A percentile compares a stretch with the other conserved stretches of the same genome.
phyloP scores from a whole-genome alignment of 2,888 invertebrate species.

The Agrilus biguttatus region DNA sequence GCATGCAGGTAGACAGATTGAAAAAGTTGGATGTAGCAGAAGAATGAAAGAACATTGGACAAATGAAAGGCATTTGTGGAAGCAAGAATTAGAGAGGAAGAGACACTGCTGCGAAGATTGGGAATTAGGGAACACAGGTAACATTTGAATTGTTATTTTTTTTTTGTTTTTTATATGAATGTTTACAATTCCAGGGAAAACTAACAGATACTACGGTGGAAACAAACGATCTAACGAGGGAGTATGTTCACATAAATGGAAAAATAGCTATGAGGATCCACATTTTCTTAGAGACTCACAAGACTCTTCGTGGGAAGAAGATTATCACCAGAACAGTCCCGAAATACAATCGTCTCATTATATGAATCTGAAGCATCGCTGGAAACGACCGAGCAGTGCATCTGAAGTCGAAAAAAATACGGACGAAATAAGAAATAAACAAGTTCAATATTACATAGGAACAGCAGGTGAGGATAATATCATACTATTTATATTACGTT shows the following conservation, averaged over 20 bases:
- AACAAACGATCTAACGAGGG: background rate
- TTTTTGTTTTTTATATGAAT: constrained; percentile 9
- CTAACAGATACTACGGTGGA: background rate
- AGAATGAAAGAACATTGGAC: constrained; percentile 22
- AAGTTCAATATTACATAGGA: constrained; percentile 14
- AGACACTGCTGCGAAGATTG: constrained; percentile 36
- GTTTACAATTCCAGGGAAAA: constrained; percentile 1
- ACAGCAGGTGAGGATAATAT: constrained; percentile 3
- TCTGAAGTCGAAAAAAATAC: constrained; percentile 39
- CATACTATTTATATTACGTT: no score
- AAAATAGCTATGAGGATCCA: constrained; percentile 30
- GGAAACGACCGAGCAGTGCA: constrained; percentile 44
- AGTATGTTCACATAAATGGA: constrained; percentile 20
- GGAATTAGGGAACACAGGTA: constrained; percentile 36
- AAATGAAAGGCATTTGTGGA: constrained; percentile 20
- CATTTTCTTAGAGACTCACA: constrained; percentile 28
- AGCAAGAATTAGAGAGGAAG: constrained; percentile 25
- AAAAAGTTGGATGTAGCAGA: constrained; percentile 18
- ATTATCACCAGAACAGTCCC: constrained; percentile 24
- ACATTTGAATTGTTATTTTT: constrained; percentile 1
- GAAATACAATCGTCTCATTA: constrained; percentile 25
- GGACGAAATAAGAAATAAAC: constrained; percentile 26
- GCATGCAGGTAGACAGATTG: constrained; percentile 18
- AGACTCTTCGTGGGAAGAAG: constrained; percentile 45
- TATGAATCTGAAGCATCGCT: constrained; percentile 24